Conservation (phyloP, 2,888 invertebrate genomes). For the Erebia aethiops region DNA sequence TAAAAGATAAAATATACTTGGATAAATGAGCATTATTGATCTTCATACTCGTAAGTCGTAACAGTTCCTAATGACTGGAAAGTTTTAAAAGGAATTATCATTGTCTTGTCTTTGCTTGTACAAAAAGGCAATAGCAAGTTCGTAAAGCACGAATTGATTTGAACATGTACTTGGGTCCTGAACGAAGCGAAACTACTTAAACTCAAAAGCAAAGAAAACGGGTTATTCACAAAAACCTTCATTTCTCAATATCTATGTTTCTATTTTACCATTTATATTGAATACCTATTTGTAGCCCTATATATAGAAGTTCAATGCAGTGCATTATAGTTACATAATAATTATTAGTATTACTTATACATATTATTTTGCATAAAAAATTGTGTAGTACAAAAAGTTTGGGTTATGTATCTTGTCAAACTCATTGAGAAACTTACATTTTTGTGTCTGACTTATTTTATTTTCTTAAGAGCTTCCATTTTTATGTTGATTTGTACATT, state of each 20-base stretch:
- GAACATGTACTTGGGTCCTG: neutral
- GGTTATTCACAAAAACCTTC: neutral
- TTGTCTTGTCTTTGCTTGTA: neutral
- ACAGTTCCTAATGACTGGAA: neutral
- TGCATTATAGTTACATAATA: too few relatives aligned
- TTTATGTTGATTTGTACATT: neutral
- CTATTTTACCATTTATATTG: too few relatives aligned
- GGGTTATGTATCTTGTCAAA: too few relatives aligned
- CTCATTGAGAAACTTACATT: neutral
- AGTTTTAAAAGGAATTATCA: neutral
- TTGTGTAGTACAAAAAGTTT: too few relatives aligned
- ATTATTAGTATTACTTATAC: too few relatives aligned
- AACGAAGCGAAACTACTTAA: neutral
- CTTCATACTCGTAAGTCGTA: neutral
- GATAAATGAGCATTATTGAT: neutral
- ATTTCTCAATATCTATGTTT: too few relatives aligned
- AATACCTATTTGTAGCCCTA: too few relatives aligned
- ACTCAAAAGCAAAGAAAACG: neutral
- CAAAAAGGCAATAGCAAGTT: constrained; percentile 21
- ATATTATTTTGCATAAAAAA: too few relatives aligned
- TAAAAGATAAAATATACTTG: neutral
- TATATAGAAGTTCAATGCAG: too few relatives aligned
- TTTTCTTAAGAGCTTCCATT: neutral
- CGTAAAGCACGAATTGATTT: constrained; percentile 27
- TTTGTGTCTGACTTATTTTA: neutral